phyloP scores from a whole-genome alignment of 2,797 vertebrate species.

The Leptoclinus maculatus region DNA sequence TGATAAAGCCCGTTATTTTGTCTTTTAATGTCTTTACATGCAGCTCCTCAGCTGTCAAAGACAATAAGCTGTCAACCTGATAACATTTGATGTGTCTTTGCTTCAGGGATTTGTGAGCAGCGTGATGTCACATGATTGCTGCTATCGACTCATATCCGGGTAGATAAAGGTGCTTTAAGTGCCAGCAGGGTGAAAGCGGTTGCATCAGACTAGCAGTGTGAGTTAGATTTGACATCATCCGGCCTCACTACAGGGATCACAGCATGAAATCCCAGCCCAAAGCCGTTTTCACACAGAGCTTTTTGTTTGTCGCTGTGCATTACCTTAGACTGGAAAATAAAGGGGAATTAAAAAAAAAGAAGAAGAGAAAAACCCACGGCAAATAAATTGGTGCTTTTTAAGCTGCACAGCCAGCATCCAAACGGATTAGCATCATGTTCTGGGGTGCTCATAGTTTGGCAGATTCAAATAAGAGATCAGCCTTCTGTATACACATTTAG shows the following conservation, averaged over 20 bases:
- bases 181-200: constrained; percentile 61
- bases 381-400: not conserved
- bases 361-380: not conserved
- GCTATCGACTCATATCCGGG: constrained; percentile 31
- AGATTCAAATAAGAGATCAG: constrained; percentile 31
- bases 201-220: constrained; percentile 58
- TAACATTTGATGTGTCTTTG: constrained; percentile 13
- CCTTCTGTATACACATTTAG: constrained; percentile 9
- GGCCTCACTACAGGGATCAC: constrained; percentile 51
- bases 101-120: constrained; percentile 26
- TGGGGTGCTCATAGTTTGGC: constrained; percentile 16
- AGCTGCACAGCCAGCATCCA: not conserved
- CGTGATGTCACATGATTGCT: constrained; percentile 31
- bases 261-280: constrained; percentile 19
- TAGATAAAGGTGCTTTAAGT: constrained; percentile 51
- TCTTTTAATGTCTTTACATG: not conserved
- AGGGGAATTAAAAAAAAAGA: constrained; percentile 19
- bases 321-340: constrained; percentile 28
- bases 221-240: constrained; percentile 68
- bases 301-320: constrained; percentile 18
- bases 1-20: not conserved
- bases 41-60: constrained; percentile 22
- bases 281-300: constrained; percentile 33
- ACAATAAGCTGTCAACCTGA: constrained; percentile 27
- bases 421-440: constrained; percentile 23